phyloP scores from a whole-genome alignment of 2,797 vertebrate genomes.

The Sylvia borin region DNA sequence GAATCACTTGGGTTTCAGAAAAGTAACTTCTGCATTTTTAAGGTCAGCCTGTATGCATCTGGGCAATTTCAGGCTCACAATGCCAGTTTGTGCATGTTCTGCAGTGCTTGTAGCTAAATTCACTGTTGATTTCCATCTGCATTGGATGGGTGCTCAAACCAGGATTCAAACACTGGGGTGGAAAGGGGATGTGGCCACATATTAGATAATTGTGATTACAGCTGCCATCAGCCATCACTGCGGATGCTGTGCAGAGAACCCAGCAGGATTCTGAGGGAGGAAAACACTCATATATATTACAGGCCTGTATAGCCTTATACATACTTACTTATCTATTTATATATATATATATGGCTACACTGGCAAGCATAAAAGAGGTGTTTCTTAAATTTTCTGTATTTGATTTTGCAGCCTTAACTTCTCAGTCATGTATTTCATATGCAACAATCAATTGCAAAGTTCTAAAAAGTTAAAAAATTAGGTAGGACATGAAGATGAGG shows the following conservation, averaged over 20 bases:
- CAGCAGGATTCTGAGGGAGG: background rate
- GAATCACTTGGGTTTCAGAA: slow-evolving; percentile 17
- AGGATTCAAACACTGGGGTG: background rate
- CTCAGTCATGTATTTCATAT: background rate
- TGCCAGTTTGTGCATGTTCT: background rate
- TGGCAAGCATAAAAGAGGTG: background rate
- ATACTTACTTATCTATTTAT: too few relatives aligned
- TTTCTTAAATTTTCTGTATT: background rate
- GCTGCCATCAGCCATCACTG: background rate
- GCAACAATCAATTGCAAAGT: background rate
- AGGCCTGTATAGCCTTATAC: background rate
- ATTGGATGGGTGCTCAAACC: background rate
- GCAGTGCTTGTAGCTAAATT: background rate
- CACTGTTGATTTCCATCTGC: background rate
- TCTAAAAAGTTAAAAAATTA: background rate
- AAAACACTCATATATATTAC: background rate
- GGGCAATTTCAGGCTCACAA: background rate
- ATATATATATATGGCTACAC: background rate
- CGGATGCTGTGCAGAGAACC: background rate
- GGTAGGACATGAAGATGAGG: background rate
- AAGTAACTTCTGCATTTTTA: slow-evolving; percentile 13
- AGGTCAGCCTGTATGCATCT: background rate
- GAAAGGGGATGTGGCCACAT: background rate
- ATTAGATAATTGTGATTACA: background rate
- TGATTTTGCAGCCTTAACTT: background rate